Conservation (phyloP, 2,888 invertebrate species). For the Eustalomyia histrio region DNA sequence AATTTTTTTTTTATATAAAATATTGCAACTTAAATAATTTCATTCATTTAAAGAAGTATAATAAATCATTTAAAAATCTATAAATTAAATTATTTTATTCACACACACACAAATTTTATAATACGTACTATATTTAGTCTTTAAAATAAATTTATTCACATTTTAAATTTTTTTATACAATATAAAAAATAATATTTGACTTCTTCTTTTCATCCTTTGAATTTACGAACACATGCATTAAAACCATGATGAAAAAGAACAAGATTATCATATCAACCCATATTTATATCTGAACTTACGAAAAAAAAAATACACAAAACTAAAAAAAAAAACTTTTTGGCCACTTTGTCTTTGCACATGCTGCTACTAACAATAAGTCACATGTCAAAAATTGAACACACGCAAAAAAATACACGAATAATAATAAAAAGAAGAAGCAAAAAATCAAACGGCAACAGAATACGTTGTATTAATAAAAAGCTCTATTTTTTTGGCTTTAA, state of each 20-base stretch:
- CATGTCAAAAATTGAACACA: slow-evolving; percentile 47
- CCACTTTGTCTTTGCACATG: slow-evolving; percentile 30
- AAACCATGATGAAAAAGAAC: not conserved
- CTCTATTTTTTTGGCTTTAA: slow-evolving; percentile 6
- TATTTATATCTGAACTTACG: not conserved
- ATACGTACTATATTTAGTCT: not conserved
- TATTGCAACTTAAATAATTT: too few species aligned
- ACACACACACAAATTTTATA: not conserved
- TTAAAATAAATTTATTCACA: slow-evolving; percentile 5
- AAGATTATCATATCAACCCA: not conserved
- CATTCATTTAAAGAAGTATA: not conserved
- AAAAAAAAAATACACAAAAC: too few species aligned
- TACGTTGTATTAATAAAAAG: slow-evolving; percentile 13
- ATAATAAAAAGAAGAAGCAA: slow-evolving; percentile 1
- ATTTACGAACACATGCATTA: not conserved
- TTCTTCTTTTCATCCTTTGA: not conserved
- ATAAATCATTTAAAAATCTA: slow-evolving; percentile 12
- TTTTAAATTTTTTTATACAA: not conserved
- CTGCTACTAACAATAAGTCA: slow-evolving; percentile 50
- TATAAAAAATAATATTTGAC: not conserved
- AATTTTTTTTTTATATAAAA: too few species aligned
- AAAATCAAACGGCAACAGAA: not conserved
- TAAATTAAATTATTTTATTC: slow-evolving; percentile 42
- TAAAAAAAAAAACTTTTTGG: slow-evolving; percentile 6
- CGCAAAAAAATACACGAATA: not conserved